Evolutionary conservation across 2,797 vertebrate genomes (phyloP).

Genomic region (Lateolabrax maculatus): DNA sequence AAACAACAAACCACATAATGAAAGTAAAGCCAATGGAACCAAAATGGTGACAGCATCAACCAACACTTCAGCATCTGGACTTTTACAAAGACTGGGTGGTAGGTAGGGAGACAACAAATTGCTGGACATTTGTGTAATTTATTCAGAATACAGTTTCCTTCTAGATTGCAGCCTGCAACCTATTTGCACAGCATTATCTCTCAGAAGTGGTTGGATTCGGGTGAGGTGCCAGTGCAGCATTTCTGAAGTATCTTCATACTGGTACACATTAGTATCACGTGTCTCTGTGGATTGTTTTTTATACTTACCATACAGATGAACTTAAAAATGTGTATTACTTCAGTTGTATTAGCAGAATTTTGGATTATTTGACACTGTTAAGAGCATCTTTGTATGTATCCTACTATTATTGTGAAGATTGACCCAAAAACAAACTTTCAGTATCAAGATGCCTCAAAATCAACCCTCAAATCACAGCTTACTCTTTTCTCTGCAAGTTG

Average conservation of each 20-base stretch:
- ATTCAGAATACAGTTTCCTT: slow-evolving; percentile 81
- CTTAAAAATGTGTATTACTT: slow-evolving; percentile 5
- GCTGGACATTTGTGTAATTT: slow-evolving; percentile 86
- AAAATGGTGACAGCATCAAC: slow-evolving; percentile 45
- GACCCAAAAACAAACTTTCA: background rate
- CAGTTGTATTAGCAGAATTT: slow-evolving; percentile 4
- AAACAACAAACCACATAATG: slow-evolving; percentile 17
- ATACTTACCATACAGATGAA: slow-evolving; percentile 10
- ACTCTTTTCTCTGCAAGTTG: background rate
- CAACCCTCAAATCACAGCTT: background rate
- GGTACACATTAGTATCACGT: slow-evolving; percentile 64
- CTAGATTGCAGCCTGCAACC: slow-evolving; percentile 85
- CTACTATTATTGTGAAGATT: slow-evolving; percentile 7
- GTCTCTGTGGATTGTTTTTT: slow-evolving; percentile 45
- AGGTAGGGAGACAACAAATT: slow-evolving; percentile 81
- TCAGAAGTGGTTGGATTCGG: slow-evolving; percentile 74
- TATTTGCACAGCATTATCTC: slow-evolving; percentile 85
- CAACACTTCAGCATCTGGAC: slow-evolving; percentile 72
- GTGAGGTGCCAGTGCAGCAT: slow-evolving; percentile 65
- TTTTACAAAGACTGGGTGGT: slow-evolving; percentile 60
- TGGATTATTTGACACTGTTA: background rate
- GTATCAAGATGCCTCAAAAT: background rate
- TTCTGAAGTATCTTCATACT: slow-evolving; percentile 60
- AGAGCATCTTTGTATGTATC: background rate
- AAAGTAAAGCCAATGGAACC: slow-evolving; percentile 14